These are phyloP conservation scores for Drosophila triauraria DNA, from an alignment of 1,140 invertebrate species.

Conservation along the genomic window DNA sequence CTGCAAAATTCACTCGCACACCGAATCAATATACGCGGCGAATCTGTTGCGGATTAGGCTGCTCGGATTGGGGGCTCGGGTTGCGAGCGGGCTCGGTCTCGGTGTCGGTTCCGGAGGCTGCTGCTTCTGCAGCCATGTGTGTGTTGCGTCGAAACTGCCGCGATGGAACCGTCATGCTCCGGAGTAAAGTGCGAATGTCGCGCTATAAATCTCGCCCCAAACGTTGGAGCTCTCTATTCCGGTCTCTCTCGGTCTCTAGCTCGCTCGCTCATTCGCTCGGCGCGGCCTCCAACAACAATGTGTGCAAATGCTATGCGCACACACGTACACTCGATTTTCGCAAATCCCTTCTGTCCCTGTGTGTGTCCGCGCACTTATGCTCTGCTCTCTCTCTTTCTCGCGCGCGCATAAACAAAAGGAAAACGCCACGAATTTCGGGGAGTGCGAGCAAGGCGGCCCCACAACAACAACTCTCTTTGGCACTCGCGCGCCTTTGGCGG, in stretches of 20 bases:
- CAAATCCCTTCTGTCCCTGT: conserved; percentile 47
- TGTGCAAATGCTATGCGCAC: conserved; percentile 61
- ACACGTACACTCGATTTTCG: conserved; percentile 59
- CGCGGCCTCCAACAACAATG: conserved; percentile 55
- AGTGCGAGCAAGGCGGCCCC: conserved; percentile 19
- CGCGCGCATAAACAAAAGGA: conserved; percentile 72
- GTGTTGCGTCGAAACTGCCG: conserved; percentile 40
- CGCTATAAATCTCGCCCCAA: conserved; percentile 60
- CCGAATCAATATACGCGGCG: conserved; percentile 70
- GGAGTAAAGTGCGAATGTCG: conserved; percentile 73
- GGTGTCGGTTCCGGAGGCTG: conserved; percentile 32
- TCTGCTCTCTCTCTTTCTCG: conserved; percentile 55
- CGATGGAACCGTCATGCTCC: conserved; percentile 72
- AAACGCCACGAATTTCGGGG: conserved; percentile 58
- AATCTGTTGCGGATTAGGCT: conserved; percentile 71
- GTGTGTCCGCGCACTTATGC: conserved; percentile 63
- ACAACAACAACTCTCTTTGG: conserved; percentile 22
- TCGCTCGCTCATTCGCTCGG: not conserved
- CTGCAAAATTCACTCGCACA: conserved; percentile 66
- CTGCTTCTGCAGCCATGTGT: conserved; percentile 45
- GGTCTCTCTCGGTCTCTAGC: conserved; percentile 1
- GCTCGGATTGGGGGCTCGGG: conserved; percentile 21
- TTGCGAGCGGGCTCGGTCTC: conserved; percentile 12
- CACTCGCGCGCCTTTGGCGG: conserved; percentile 9
- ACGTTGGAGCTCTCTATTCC: conserved; percentile 12